Base-by-base conservation (phyloP, 1,140 invertebrate genomes). In the Papilio helenus region DNA sequence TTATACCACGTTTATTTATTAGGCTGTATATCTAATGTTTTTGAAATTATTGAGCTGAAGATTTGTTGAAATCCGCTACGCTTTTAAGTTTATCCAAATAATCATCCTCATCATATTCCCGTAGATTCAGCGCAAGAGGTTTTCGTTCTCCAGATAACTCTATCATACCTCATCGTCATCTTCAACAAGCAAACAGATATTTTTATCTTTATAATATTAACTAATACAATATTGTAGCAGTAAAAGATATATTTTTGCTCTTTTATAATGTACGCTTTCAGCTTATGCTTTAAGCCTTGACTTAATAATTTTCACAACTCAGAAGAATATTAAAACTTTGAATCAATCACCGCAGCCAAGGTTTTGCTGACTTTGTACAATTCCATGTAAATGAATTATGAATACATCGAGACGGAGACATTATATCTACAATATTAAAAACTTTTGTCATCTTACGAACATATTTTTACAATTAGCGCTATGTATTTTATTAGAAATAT, bases 271-370 rank as follows among this genome's bases (percentile, higher is more conserved):
- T 8, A n/a, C 61, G 61, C 61, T 68, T 29, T 18, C 4, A 68
- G 26, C 14, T 68, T 68, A 14, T 68, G 61, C 29, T 68, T 68
- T 68, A 68, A 18, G 12, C 79, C 51, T 26, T 73, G 58, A 55
- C 16, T 73, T 61, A 49, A 61, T 61, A 73, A 46, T 61, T 72
- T 79, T 51, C 34, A 55, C 42, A 65, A 49, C 72, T 26, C 58
- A 1, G 26, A 68, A 68, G 26, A 68, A 68, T 68, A 68, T 68
- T 68, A 68, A 68, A 68, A 68, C 61, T 68, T 68, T 68, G 23
- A 68, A 68, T 68, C 61, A 68, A 68, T 68, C 61, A 68, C 20
- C 26, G 14, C 61, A 3, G 26, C 14, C 23, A 23, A 26, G 58
- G 23, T 29, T 68, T 29, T 29, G 61, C 26, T 68, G 61, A 68